A percentile compares a stretch with the other conserved stretches of the same genome.
These are phyloP conservation scores for Drosophila sp. DNA, from an alignment of 1,140 invertebrate genomes.

Conservation along the genomic window DNA sequence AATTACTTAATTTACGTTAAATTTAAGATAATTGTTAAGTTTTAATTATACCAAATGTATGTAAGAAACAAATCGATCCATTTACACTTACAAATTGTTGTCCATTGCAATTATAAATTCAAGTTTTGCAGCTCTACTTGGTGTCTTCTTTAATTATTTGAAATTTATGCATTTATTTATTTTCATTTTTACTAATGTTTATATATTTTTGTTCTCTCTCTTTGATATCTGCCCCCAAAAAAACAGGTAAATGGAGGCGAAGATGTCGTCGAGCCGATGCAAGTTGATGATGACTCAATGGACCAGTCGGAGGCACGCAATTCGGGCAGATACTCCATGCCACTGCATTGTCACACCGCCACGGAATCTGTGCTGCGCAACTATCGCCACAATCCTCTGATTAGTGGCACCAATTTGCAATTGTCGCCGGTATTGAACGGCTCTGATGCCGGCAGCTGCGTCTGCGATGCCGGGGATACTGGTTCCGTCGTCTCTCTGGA, in stretches of 20 bases:
- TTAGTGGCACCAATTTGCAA: conserved; percentile 70
- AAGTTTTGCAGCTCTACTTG: neutral
- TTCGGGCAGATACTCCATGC: conserved; percentile 37
- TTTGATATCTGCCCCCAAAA: conserved; percentile 4
- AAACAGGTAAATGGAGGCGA: conserved; percentile 28
- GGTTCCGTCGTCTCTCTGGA: conserved; percentile 59
- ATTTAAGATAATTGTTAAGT: conserved; percentile 39
- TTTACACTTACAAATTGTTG: conserved; percentile 34
- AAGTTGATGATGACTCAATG: conserved; percentile 60
- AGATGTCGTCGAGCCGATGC: conserved; percentile 43
- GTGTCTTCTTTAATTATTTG: neutral
- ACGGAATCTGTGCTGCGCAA: conserved; percentile 63
- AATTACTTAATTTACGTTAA: conserved; percentile 57
- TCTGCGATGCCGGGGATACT: conserved; percentile 29
- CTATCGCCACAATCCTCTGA: conserved; percentile 76
- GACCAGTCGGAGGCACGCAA: conserved; percentile 20
- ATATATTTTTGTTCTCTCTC: conserved; percentile 13
- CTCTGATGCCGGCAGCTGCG: conserved; percentile 24
- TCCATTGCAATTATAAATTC: neutral
- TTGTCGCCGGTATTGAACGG: conserved; percentile 63
- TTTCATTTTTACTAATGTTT: conserved; percentile 28
- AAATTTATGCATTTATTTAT: too few species aligned
- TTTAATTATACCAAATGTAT: conserved; percentile 33
- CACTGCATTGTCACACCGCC: conserved; percentile 62
- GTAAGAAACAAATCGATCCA: conserved; percentile 48